phyloP scores from a whole-genome alignment of 2,888 invertebrate species.

The Netelia inedita region DNA sequence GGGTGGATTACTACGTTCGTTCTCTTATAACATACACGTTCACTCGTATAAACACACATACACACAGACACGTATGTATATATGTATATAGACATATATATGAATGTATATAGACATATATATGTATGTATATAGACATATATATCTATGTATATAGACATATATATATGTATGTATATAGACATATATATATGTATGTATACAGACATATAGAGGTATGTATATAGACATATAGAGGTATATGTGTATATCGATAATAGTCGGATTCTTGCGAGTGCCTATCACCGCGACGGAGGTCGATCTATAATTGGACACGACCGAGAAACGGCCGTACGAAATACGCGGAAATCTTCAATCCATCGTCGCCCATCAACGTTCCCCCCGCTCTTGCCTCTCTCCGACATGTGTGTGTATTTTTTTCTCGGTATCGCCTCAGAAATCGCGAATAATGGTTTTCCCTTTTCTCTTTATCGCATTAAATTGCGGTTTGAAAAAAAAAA shows the following conservation, averaged over 20 bases:
- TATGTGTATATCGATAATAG: slow-evolving; percentile 17
- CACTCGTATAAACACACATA: neutral
- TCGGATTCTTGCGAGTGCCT: slow-evolving; percentile 70
- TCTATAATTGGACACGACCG: slow-evolving; percentile 76
- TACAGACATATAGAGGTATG: slow-evolving; percentile 13
- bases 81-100: neutral
- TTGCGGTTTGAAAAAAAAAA: neutral
- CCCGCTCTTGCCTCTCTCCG: neutral
- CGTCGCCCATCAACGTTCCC: slow-evolving; percentile 36
- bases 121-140: neutral
- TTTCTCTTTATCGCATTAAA: slow-evolving; percentile 18
- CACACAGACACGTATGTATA: neutral
- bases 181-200: neutral
- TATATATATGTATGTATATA: too few relatives aligned
- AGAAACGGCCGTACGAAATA: slow-evolving; percentile 75
- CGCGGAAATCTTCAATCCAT: slow-evolving; percentile 66
- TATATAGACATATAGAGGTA: too few relatives aligned
- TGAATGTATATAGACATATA: neutral
- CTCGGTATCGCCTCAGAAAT: neutral
- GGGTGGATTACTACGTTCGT: slow-evolving; percentile 40
- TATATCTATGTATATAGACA: neutral
- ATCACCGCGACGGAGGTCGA: slow-evolving; percentile 68
- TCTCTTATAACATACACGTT: slow-evolving; percentile 3
- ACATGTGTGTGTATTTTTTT: slow-evolving; percentile 11
- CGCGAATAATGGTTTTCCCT: slow-evolving; percentile 3